Evolutionary conservation across 1,140 invertebrate species (phyloP).

Genomic region (Diorhabda elongata): DNA sequence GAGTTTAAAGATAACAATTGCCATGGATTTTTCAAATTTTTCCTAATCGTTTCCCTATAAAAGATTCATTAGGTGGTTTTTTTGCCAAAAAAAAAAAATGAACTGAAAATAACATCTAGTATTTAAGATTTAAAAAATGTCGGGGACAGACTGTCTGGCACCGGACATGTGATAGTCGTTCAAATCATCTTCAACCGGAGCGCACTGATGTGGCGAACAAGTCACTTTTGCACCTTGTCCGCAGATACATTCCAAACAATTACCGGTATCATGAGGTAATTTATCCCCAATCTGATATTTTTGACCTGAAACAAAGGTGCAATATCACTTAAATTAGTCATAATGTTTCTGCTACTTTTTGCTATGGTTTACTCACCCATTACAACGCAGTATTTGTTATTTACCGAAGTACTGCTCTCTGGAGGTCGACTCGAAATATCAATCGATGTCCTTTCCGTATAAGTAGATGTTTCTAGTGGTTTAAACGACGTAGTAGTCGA

Average conservation of each 20-base stretch:
- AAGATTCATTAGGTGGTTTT: not conserved
- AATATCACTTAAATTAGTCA: not conserved
- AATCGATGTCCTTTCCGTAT: conserved; percentile 4
- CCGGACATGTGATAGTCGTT: conserved; percentile 44
- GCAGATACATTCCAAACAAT: conserved; percentile 66
- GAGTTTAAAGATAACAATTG: too few relatives aligned
- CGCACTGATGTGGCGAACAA: conserved; percentile 55
- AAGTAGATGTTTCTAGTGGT: conserved; percentile 18
- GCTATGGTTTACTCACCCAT: conserved; percentile 24
- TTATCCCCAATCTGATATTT: conserved; percentile 60
- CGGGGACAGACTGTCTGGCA: conserved; percentile 35
- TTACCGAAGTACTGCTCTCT: conserved; percentile 14
- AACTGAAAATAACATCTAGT: not conserved
- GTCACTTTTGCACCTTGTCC: conserved; percentile 61
- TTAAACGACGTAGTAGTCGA: conserved; percentile 3
- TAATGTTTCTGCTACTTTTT: not conserved
- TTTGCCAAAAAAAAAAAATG: not conserved
- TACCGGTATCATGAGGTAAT: conserved; percentile 63
- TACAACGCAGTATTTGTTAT: conserved; percentile 22
- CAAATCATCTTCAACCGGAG: conserved; percentile 41
- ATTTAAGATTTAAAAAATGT: conserved; percentile 35
- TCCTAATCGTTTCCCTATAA: not conserved
- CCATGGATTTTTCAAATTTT: too few relatives aligned
- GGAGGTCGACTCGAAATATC: conserved; percentile 6
- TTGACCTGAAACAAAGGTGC: conserved; percentile 49